Evolutionary conservation across 2,797 vertebrate genomes (phyloP), one percentile per base, ranked within the genome.

Genomic region (Percopsis omiscomaycus): DNA sequence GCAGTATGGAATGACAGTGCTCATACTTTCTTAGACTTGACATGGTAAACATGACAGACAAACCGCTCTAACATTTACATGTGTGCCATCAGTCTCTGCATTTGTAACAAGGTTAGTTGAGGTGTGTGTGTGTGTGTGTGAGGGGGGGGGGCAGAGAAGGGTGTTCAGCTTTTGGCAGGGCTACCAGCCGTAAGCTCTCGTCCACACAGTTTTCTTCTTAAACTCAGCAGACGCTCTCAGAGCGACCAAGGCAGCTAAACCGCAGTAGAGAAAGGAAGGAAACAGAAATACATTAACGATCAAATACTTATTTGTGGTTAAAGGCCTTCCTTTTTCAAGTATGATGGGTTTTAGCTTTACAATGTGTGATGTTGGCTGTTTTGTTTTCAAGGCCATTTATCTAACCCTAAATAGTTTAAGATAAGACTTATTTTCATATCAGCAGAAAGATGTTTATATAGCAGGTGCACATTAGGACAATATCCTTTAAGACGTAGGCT

Each of bases 161-260:
- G 15, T 28, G 14, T 15, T 1, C 15, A 30, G 28, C 22, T 22
- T 2, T 8, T 27, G 6, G 30, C 56, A 1, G n/a, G 50, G 46
- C 89, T 94, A 98, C 97, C 97, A 99, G 47, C 94, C 93, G 1
- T 94, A 98, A 0, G 94, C 96, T 88, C 92, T 92, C 75, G 95
- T 96, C 97, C 96, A 99, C 14, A 96, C 84, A 0, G 90, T 91
- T 82, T 98, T 98, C 91, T 96, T 98, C 92, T 90, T 95, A 86
- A 97, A 98, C 78, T 96, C 96, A 0, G 92, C 55, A 14, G 94
- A 86, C 62, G 86, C 88, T 63, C 89, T 94, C 80, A 99, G 81
- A 51, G 92, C 89, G 74, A 95, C 67, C 61, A 98, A 87, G 0
- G 92, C 84, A 61, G 91, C 97, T 99, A 87, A 49, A 89, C 27